Conservation (phyloP, 2,888 invertebrate genomes). For the Hirtodrosophila cameraria region DNA sequence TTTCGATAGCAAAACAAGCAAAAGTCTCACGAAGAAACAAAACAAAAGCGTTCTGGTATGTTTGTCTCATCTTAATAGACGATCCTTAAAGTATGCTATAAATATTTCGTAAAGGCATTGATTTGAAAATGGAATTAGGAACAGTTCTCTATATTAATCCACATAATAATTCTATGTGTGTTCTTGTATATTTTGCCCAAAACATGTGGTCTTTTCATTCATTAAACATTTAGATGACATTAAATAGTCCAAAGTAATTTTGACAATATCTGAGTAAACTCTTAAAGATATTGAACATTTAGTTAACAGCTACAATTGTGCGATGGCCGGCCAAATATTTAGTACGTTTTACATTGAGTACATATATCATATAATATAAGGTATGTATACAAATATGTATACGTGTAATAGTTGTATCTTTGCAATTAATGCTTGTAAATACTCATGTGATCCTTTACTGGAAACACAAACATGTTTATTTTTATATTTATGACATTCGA, state of each 20-base stretch:
- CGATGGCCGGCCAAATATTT: slow-evolving; percentile 19
- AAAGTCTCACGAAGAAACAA: no score
- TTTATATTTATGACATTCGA: slow-evolving; percentile 6
- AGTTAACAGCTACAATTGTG: neutral
- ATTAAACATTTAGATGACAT: slow-evolving; percentile 8
- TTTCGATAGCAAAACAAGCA: no score
- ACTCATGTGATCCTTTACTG: slow-evolving; percentile 3
- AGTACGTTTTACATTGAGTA: slow-evolving; percentile 11
- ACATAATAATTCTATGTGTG: no score
- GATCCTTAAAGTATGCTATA: no score
- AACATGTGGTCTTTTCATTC: neutral
- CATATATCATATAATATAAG: neutral
- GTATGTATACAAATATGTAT: slow-evolving; percentile 3
- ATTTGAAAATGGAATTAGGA: no score
- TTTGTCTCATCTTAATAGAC: no score
- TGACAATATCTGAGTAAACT: slow-evolving; percentile 19
- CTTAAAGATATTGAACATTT: slow-evolving; percentile 27
- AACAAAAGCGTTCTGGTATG: no score
- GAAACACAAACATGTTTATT: neutral
- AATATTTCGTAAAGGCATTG: no score
- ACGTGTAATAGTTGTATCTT: slow-evolving; percentile 4
- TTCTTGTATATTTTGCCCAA: no score
- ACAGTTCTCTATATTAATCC: no score
- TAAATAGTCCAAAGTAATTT: slow-evolving; percentile 7
- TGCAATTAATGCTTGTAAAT: slow-evolving; percentile 6